Base-by-base conservation (phyloP, 1,140 invertebrate genomes). In the Dolichoris vasculosae region DNA sequence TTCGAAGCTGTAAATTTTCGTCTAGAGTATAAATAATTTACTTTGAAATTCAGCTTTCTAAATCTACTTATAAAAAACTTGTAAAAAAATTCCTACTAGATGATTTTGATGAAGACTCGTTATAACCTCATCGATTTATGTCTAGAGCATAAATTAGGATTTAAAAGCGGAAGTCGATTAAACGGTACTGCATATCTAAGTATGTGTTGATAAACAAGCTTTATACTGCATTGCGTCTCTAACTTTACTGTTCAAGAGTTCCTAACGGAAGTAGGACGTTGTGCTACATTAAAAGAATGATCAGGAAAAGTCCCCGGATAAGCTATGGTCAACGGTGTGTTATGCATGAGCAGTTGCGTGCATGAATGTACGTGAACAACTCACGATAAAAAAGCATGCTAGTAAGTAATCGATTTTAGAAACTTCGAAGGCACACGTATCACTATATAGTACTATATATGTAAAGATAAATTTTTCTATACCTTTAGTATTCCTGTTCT, bases 241-340 rank as follows among this genome's bases (percentile, higher is more conserved):
- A 13, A 59, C 0, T 26, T 59, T 26, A 4, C 23, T 59, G 0
- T 26, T 59, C 23, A 23, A 23, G 55, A 59, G 55, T 59, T 59
- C 55, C 23, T 26, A 2, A 26, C 55, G 75, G 87, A 92, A 91
- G 91, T 92, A 87, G 91, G 79, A 88, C 91, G 78, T 38, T 90
- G 91, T 92, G 87, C 91, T 76, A 92, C 91, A 91, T 92, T 76
- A 9, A 38, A 32, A 38, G 13, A 6, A n/a, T 30, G 35, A 83
- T 64, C 59, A 67, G 67, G 87, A 90, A 91, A 90, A 91, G 89
- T 90, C 86, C 84, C 1, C 48, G 20, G 80, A 82, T 82, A 71
- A 71, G 30, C 73, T 38, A 1, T 43, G 17, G 8, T 59, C 4
- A 26, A 2, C 23, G 13, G 1, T 26, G 1, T 26, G 23, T 9